phyloP scores from a whole-genome alignment of 2,797 vertebrate species.

The Thalassophryne amazonica region DNA sequence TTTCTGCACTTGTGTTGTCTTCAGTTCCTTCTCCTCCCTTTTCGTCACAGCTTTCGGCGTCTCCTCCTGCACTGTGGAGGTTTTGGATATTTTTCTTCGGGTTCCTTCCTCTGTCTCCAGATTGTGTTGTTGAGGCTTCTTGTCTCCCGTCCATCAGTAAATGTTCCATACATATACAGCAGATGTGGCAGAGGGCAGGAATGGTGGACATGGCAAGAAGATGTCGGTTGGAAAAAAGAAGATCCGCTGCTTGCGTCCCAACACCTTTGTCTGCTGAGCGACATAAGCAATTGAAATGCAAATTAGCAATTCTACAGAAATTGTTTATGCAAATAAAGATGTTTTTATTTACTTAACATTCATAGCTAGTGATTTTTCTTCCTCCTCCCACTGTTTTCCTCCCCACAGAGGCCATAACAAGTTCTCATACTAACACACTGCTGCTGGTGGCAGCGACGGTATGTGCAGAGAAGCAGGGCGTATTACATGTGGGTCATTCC shows the following conservation, averaged over 20 bases:
- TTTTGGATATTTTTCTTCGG: background rate
- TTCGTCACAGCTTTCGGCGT: background rate
- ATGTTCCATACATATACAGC: slow-evolving; percentile 85
- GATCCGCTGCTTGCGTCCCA: slow-evolving; percentile 62
- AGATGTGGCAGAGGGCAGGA: slow-evolving; percentile 84
- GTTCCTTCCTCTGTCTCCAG: background rate
- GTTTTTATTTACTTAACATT: background rate
- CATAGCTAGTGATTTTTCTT: too few relatives aligned
- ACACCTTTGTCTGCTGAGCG: slow-evolving; percentile 2
- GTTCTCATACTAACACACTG: too few relatives aligned
- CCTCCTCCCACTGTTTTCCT: too few relatives aligned
- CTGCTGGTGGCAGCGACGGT: too few relatives aligned
- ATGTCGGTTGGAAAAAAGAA: slow-evolving; percentile 68
- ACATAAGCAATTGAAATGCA: slow-evolving; percentile 12
- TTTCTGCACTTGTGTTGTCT: background rate
- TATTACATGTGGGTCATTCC: too few relatives aligned
- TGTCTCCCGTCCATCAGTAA: slow-evolving; percentile 30
- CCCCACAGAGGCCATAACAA: too few relatives aligned
- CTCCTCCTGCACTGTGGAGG: too few relatives aligned
- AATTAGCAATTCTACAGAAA: background rate
- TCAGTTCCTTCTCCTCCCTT: background rate
- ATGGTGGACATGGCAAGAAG: slow-evolving; percentile 83
- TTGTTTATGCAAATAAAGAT: background rate
- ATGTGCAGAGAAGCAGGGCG: too few relatives aligned
- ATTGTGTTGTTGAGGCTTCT: background rate